Conservation (phyloP, 2,888 invertebrate species). For the Blomia tropicalis region DNA sequence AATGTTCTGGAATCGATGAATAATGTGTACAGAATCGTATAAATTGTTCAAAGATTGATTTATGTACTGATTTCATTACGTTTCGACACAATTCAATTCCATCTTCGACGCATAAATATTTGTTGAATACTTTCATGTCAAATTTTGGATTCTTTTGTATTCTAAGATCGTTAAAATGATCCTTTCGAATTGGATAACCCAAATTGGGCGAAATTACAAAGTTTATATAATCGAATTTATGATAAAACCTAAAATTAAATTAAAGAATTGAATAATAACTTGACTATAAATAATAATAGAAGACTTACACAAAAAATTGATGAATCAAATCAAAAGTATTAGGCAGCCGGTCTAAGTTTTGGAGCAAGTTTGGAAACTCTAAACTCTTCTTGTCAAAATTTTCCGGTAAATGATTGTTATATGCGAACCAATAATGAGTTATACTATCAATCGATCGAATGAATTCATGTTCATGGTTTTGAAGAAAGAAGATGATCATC, state of each 20-base stretch:
- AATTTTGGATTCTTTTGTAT: background rate
- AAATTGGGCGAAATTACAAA: background rate
- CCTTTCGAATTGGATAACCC: slow-evolving; percentile 4
- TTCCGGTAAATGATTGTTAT: background rate
- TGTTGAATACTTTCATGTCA: background rate
- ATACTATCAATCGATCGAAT: background rate
- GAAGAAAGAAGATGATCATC: slow-evolving; percentile 9
- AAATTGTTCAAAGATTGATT: background rate
- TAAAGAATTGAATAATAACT: background rate
- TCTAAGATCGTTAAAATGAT: background rate
- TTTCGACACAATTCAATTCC: slow-evolving; percentile 4
- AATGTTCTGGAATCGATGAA: too few relatives aligned
- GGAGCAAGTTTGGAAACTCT: background rate
- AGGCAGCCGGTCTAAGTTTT: background rate
- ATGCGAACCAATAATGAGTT: background rate
- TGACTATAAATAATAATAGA: background rate
- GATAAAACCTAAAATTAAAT: background rate
- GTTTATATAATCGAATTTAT: background rate
- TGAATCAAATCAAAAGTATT: background rate
- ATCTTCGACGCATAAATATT: slow-evolving; percentile 2
- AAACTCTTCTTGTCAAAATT: background rate
- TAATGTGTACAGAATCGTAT: background rate
- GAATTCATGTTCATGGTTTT: background rate
- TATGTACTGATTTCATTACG: background rate
- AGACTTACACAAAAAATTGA: background rate